Evolutionary conservation across 2,888 invertebrate species (phyloP), one percentile per base, ranked within the genome.

Genomic region (Spicauda simplicius): DNA sequence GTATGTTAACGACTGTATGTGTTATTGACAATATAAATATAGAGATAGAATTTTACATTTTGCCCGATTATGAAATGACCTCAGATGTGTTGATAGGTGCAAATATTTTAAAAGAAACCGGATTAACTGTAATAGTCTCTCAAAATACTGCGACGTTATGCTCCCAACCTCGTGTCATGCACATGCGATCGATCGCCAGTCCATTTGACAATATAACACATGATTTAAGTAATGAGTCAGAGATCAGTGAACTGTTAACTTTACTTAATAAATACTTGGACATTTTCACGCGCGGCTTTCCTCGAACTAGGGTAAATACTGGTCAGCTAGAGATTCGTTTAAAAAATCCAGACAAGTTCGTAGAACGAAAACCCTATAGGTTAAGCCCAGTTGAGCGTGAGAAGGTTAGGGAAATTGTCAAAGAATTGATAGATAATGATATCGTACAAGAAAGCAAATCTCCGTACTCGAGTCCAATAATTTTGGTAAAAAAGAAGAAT

Each of bases 381-480:
- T 53, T 80, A 4, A 74, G 74, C 19, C 76, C 75, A 0, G 30
- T 76, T 0, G 80, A 80, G 70, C 70, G 76, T 0, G 76, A 77
- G n/a, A 78, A 75, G 30, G 79, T 81, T 0, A 69, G 66, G 0
- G 58, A 41, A 0, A 82, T 79, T 2, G 54, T 80, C 0, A 58
- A 68, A 0, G 78, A 80, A 1, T 64, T 82, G 33, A 53, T 78
- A 0, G 72, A 78, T 0, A 78, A n/a, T 14, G 70, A 75, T 1
- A 80, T 82, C 12, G 72, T 81, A 4, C 71, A 76, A 0, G 77
- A 77, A 68, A 79, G 78, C 30, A 72, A 70, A 11, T 80, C 80
- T 0, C 72, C 76, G 0, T 81, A 67, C 55, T 75, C 80, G 0
- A 82, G 82, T 41, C 81, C 80, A 6, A 70, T 76, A 57, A 69